Conservation (phyloP, 2,797 vertebrate species). For the Cynopterus sphinx region DNA sequence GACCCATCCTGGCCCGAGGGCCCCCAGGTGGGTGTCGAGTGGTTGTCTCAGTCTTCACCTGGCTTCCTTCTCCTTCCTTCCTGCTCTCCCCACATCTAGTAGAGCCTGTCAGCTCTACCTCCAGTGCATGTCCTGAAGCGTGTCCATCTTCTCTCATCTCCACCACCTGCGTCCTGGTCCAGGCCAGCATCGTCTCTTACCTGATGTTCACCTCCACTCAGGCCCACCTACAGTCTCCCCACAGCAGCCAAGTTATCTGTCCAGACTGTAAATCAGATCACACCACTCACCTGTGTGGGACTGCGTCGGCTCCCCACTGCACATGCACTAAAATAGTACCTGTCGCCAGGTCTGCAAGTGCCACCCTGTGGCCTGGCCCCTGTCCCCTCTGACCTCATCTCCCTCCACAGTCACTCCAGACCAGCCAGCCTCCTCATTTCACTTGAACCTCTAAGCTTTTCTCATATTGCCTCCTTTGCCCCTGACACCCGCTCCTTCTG, state of each 20-base stretch:
- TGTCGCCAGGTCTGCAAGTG: background rate
- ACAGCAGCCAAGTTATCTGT: rapidly evolving
- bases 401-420: background rate
- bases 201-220: background rate
- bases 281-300: background rate
- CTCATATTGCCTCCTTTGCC: background rate
- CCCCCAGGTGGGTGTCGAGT: background rate
- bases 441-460: background rate
- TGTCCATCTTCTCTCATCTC: background rate
- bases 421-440: background rate
- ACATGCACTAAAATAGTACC: background rate
- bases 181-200: background rate
- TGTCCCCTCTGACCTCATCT: background rate
- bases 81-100: no score
- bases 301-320: rapidly evolving
- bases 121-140: background rate
- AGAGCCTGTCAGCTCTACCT: rapidly evolving
- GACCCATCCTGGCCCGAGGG: background rate
- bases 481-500: rapidly evolving
- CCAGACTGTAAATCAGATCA: background rate
- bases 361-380: background rate
- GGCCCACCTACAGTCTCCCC: background rate
- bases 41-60: background rate
- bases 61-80: background rate
- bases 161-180: background rate